Evolutionary conservation across 2,113 vertebrate species (phyloP), one percentile per base, ranked within the genome.

Genomic region (Taurulus bubalis): DNA sequence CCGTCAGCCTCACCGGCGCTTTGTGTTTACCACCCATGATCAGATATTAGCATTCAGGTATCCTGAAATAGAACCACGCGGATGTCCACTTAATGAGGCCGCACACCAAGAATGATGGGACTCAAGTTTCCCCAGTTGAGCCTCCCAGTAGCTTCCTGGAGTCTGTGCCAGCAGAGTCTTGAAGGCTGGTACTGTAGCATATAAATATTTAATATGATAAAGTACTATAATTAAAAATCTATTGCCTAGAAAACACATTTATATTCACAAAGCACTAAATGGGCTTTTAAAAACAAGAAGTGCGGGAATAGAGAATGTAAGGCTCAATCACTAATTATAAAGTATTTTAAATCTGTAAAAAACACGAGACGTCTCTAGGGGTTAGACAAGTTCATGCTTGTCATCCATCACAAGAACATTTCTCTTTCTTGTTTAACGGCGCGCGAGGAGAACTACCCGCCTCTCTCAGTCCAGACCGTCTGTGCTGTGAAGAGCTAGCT

Each of bases 401-500:
- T 45, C 55, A 72, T 47, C 6, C 58, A 42, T 62, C 16, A 3
- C 36, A 64, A 63, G n/a, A 79, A 63, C 47, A 77, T 67, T 16
- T 3, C 49, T 47, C n/a, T 59, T 10, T 71, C 24, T 70, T 78
- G 73, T 80, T 62, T 85, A 74, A 85, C 15, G 32, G 82, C 70
- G 9, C 65, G 12, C 20, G 51, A 77, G 64, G 40, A 68, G 6
- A 71, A 53, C 26, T 71, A n/a, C 16, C 60, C 28, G 36, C n/a
- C 22, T 53, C 51, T 75, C 26, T 56, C 40, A 30, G 3, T 82
- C 53, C 77, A 89, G 79, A 85, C 77, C 20, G 59, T 49, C 66
- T 77, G 70, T 10, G 8, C 73, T 67, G 75, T 8, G 88, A 75
- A 49, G 65, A 82, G n/a, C 51, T 68, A 66, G 14, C 86, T 69